Evolutionary conservation across 2,888 invertebrate species (phyloP), one percentile per base, ranked within the genome.

Genomic region (Archips crataeganus): DNA sequence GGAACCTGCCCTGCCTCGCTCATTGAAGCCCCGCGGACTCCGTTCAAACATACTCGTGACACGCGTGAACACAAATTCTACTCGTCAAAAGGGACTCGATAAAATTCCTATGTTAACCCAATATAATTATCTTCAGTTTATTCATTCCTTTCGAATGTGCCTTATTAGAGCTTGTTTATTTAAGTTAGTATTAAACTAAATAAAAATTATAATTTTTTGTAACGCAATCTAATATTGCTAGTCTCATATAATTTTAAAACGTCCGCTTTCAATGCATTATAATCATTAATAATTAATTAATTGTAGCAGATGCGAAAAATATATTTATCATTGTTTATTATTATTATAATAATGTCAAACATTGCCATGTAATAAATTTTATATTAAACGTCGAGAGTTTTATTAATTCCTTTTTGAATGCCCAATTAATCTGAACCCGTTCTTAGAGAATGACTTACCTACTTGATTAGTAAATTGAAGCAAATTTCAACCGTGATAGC

Each of bases 11-110:
- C 97, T 0, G 98, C 97, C 49, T 95, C 97, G 47, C 93, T 97
- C 77, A 95, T 98, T 70, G 97, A 98, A 83, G 95, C 96, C 54
- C 96, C 97, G 72, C 95, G 96, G 77, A 96, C 97, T 72, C 97
- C 97, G 23, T 98, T 97, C 90, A 97, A 97, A 88, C 98, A 98
- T 84, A 97, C 97, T 39, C 95, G 98, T 77, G 97, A 98, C 87
- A 97, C 98, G 11, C 97, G 96, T 79, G 96, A 97, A 84, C 98
- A 98, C 89, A 97, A 97, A 87, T 98, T 97, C 88, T 98, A 97
- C 87, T 95, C 97, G 85, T 95, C 97, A 2, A 95, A 96, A 86
- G 95, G 95, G 75, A 94, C 94, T 54, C 95, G 91, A 79, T 82
- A 80, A 80, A 71, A 62, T 3, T 64, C 13, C n/a, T 64, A 57